These are phyloP conservation scores for Callinectes sapidus DNA, from an alignment of 2,888 invertebrate genomes.

Conservation along the genomic window DNA sequence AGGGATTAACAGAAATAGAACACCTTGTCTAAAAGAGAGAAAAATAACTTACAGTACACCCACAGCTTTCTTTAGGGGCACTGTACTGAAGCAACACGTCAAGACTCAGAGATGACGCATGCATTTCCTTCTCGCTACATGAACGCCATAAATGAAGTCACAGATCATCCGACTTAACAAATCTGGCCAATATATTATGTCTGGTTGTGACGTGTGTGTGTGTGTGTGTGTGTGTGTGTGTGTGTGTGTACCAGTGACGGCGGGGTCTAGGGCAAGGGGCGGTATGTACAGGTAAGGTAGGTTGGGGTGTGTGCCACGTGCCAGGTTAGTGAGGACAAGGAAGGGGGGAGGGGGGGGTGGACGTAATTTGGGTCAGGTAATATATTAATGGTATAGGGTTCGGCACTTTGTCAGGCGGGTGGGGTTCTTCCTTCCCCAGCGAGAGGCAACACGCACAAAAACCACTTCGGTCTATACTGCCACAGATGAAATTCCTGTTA, in stretches of 20 bases:
- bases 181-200: background rate
- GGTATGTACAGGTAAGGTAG: background rate
- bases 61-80: background rate
- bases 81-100: background rate
- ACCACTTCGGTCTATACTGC: background rate
- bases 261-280: background rate
- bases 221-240: constrained; percentile 19
- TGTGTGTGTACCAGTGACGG: background rate
- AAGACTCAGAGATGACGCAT: background rate
- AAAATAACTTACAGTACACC: background rate
- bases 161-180: background rate
- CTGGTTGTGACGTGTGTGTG: background rate
- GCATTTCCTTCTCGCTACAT: background rate
- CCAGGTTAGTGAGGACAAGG: constrained; percentile 14
- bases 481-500: background rate
- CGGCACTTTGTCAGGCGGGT: constrained; percentile 7
- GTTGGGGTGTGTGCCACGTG: background rate
- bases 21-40: background rate
- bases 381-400: background rate
- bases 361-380: constrained; percentile 31
- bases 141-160: background rate
- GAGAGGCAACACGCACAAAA: constrained; percentile 1
- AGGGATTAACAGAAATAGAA: background rate
- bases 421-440: background rate
- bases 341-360: no score